phyloP scores from a whole-genome alignment of 2,888 invertebrate species.

The Catocala fraxini region DNA sequence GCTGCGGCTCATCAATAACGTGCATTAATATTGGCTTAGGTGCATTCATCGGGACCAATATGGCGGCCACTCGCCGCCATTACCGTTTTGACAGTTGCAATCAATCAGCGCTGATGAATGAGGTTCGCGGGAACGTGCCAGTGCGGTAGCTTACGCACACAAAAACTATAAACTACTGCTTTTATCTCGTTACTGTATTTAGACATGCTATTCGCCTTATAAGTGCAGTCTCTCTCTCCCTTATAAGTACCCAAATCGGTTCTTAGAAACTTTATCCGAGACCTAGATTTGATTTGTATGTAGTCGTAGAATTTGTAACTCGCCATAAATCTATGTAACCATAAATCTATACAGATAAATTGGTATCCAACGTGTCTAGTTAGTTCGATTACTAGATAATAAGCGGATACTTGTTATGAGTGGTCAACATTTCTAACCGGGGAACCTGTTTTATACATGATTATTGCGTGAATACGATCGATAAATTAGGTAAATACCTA shows the following conservation, averaged over 20 bases:
- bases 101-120: constrained; percentile 86
- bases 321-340: neutral
- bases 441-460: neutral
- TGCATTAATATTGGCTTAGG: constrained; percentile 81
- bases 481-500: too few relatives aligned
- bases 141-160: constrained; percentile 68
- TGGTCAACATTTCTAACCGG: too few relatives aligned
- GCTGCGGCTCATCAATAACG: constrained; percentile 78
- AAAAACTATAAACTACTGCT: constrained; percentile 48
- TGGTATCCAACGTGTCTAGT: neutral
- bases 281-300: neutral
- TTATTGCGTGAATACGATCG: too few relatives aligned
- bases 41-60: constrained; percentile 77
- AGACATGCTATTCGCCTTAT: constrained; percentile 43
- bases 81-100: constrained; percentile 85
- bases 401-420: neutral
- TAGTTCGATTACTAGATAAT: neutral
- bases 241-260: constrained; percentile 13
- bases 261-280: constrained; percentile 18
- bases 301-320: constrained; percentile 9
- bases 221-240: constrained; percentile 17
- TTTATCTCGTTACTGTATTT: constrained; percentile 45
- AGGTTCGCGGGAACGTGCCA: constrained; percentile 67
- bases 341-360: too few relatives aligned
- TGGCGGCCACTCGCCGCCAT: constrained; percentile 83